Evolutionary conservation across 1,140 invertebrate species (phyloP).

Genomic region (Conus ventricosus): DNA sequence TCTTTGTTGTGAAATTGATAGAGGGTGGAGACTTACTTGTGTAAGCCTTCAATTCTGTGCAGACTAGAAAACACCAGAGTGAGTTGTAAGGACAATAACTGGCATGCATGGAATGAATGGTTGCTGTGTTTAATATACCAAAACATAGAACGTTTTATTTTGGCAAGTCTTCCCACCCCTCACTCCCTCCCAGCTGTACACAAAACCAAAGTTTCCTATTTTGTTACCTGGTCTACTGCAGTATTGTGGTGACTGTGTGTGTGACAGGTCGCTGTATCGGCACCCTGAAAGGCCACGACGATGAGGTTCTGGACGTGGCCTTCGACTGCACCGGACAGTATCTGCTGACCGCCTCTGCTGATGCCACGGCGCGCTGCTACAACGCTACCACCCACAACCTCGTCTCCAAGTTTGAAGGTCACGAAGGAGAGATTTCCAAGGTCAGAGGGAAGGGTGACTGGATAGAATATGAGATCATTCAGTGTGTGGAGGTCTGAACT

Average conservation of each 20-base stretch:
- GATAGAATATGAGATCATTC: neutral
- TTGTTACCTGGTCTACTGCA: no score
- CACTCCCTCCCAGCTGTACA: no score
- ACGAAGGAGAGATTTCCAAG: slow-evolving; percentile 86
- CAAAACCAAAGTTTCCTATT: no score
- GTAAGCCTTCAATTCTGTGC: no score
- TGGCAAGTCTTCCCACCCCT: no score
- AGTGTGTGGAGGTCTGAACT: neutral
- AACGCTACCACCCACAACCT: slow-evolving; percentile 79
- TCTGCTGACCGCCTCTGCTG: slow-evolving; percentile 84
- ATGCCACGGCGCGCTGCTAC: slow-evolving; percentile 83
- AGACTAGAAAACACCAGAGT: no score
- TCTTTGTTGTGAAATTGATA: no score
- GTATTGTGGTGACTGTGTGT: neutral
- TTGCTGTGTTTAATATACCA: no score
- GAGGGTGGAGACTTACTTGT: no score
- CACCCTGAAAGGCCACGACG: slow-evolving; percentile 81
- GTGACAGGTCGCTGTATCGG: slow-evolving; percentile 77
- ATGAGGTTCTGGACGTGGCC: slow-evolving; percentile 85
- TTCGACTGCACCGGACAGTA: slow-evolving; percentile 84
- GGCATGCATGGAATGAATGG: no score
- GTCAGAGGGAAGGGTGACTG: slow-evolving; percentile 61
- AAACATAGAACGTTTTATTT: no score
- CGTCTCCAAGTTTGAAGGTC: slow-evolving; percentile 81
- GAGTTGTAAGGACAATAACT: no score